These are phyloP conservation scores for Archilochus colubris DNA, from an alignment of 2,113 vertebrate genomes.

Conservation along the genomic window DNA sequence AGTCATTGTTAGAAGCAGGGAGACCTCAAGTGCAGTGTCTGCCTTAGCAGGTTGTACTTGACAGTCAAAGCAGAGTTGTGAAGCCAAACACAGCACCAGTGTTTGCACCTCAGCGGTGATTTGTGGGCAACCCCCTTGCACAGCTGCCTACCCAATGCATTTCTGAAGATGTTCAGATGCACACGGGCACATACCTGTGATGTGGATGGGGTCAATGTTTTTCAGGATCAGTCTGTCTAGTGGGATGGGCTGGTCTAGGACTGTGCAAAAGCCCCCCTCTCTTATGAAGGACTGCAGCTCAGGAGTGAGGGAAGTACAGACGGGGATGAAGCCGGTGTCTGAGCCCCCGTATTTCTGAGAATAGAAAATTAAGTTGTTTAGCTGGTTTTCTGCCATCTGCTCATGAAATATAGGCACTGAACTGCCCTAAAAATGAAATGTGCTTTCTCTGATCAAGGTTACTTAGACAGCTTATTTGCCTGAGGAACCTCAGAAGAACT, in stretches of 20 bases:
- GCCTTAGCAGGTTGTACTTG: background rate
- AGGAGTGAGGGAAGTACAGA: constrained; percentile 77
- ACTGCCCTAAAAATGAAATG: background rate
- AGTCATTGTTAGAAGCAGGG: background rate
- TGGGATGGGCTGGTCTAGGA: constrained; percentile 89
- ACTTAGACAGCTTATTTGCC: background rate
- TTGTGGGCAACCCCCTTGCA: background rate
- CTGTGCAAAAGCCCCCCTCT: constrained; percentile 84
- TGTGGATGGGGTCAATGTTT: constrained; percentile 76
- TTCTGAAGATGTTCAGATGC: background rate
- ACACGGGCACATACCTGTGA: constrained; percentile 50
- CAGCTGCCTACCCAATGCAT: accelerated
- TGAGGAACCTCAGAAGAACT: background rate
- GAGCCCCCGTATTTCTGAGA: constrained; percentile 78
- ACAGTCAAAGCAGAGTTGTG: background rate
- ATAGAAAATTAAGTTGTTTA: constrained; percentile 20
- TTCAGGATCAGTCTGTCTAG: constrained; percentile 86
- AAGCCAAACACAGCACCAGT: background rate
- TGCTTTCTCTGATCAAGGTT: background rate
- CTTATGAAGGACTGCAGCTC: constrained; percentile 86
- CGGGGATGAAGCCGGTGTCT: constrained; percentile 68
- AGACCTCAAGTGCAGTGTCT: accelerated
- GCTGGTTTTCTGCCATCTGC: background rate
- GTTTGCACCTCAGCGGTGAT: background rate
- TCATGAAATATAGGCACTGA: background rate